These are phyloP conservation scores for Julus scandinavius DNA, from an alignment of 2,888 invertebrate species.

Conservation along the genomic window DNA sequence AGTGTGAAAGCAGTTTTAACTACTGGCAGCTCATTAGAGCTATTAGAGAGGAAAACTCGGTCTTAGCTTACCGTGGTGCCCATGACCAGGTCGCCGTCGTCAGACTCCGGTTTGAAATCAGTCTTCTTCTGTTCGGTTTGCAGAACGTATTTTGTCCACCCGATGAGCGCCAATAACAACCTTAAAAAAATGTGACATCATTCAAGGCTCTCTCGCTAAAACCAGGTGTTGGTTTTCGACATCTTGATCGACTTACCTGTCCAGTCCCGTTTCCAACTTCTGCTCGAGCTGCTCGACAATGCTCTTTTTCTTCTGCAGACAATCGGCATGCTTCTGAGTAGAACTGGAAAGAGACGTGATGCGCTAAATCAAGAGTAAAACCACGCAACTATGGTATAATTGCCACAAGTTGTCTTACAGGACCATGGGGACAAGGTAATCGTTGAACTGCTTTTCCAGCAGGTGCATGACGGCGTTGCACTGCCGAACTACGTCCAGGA, in stretches of 20 bases:
- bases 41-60: too few species aligned
- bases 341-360: constrained; percentile 72
- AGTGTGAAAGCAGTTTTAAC: too few species aligned
- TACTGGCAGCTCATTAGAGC: too few species aligned
- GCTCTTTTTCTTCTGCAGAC: constrained; percentile 84
- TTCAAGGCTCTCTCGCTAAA: neutral
- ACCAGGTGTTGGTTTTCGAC: neutral
- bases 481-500: constrained; percentile 92
- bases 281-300: constrained; percentile 88
- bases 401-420: constrained; percentile 72
- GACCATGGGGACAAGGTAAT: constrained; percentile 87
- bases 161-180: constrained; percentile 85
- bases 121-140: constrained; percentile 94
- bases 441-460: constrained; percentile 91
- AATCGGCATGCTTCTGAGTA: constrained; percentile 87
- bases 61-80: constrained; percentile 76
- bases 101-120: constrained; percentile 77
- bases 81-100: constrained; percentile 70
- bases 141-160: constrained; percentile 90
- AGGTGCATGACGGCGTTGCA: constrained; percentile 93
- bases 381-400: neutral
- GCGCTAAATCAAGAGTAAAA: neutral
- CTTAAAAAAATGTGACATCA: constrained; percentile 63
- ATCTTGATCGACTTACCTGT: constrained; percentile 61
- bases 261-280: constrained; percentile 80